Conservation (phyloP, 2,797 vertebrate genomes). For the Bucorvus abyssinicus region DNA sequence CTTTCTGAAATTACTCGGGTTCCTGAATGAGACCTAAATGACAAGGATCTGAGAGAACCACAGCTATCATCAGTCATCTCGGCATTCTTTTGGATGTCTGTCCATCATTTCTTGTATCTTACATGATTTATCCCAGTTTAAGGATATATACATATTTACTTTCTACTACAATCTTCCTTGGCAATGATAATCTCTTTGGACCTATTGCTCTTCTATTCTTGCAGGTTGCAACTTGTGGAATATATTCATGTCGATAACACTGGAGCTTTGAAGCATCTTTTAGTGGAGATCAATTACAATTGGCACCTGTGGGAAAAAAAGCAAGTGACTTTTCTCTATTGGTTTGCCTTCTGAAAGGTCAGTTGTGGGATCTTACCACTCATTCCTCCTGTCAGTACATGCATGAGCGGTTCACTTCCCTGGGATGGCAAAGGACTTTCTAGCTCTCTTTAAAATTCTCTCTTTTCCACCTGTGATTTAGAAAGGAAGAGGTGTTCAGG, state of each 20-base stretch:
- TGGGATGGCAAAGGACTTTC: not conserved
- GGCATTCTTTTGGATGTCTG: not conserved
- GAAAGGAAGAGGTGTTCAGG: not conserved
- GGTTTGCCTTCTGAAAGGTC: not conserved
- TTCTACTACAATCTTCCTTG: not conserved
- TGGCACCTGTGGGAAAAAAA: not conserved
- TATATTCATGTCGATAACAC: not conserved
- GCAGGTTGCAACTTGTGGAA: not conserved
- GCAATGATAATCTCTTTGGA: not conserved
- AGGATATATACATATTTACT: not conserved
- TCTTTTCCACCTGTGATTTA: not conserved
- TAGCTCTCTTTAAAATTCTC: not conserved
- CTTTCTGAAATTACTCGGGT: not conserved
- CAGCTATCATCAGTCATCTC: not conserved
- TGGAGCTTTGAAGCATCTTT: not conserved
- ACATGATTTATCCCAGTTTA: not conserved
- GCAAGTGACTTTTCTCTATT: not conserved
- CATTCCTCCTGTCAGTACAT: not conserved
- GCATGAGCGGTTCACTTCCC: not conserved
- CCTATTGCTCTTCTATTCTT: not conserved
- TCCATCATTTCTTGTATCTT: not conserved
- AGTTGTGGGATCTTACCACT: not conserved
- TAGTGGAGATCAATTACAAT: not conserved
- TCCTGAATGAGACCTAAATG: not conserved
- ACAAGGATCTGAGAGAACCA: not conserved